Base-by-base conservation (phyloP, 2,113 vertebrate species). In the Triplophysa siluroides region DNA sequence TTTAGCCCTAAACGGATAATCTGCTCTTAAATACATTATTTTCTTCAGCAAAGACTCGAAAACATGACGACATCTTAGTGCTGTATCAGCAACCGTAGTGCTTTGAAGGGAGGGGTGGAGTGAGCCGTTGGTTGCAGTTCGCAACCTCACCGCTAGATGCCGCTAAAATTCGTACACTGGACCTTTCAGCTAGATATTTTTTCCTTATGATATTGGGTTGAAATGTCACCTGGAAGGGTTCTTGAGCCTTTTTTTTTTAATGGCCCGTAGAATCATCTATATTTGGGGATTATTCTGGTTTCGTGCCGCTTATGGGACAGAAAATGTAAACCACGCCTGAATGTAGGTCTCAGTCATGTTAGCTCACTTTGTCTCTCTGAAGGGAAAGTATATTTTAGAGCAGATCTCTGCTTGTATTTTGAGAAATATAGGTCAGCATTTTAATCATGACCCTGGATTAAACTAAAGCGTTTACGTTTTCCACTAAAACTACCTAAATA, bases 211-310 rank as follows among this genome's bases (percentile, higher is more conserved):
- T 75, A 62, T 75, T 11, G 21, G 13, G 3, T 11, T 58, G 29
- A 62, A 45, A n/a, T 62, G 43, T 6, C 14, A 43, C 21, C 58
- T 41, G 18, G 33, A 45, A 23, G 62, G 13, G 41, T 63, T 63
- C 14, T 62, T 5, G 60, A 75, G 38, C 47, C 41, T 38, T 61
- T 62, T 47, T 6, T 1, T 62, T 21, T 24, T 9, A 47, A 61
- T 61, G 33, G 41, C n/a, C 71, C 21, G 41, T 9, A 43, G n/a
- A 74, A 61, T 74, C 33, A 43, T 19, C 54, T 24, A 74, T 74
- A 29, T 74, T 58, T 74, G 18, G 56, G 38, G n/a, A 74, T 74
- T 18, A 74, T 61, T n/a, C 69, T 58, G 52, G 69, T 58, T 74
- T 52, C 61, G 14, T 45, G 8, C 26, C 43, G 56, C 8, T 61